Evolutionary conservation across 2,888 invertebrate genomes (phyloP).

Genomic region (Oconnorella tubifera): DNA sequence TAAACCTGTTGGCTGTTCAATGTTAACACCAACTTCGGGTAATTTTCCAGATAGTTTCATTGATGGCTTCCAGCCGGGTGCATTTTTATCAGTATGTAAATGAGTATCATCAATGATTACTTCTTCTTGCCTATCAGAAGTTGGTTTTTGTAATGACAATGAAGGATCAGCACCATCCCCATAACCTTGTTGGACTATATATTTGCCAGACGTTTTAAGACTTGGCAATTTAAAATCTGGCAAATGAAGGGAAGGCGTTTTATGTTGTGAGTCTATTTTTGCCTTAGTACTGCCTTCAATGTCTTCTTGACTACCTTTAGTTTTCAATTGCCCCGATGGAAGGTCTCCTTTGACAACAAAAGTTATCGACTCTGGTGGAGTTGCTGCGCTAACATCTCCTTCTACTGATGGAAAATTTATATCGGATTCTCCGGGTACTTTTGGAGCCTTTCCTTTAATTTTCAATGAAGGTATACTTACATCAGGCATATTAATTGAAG

Average conservation of each 20-base stretch:
- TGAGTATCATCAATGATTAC: conserved; percentile 20
- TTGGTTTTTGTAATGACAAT: too few species aligned
- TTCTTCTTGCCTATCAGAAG: conserved; percentile 10
- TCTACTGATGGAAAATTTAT: background rate
- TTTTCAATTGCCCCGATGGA: background rate
- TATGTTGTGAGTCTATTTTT: background rate
- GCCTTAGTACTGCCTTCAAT: background rate
- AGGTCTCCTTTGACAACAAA: conserved; percentile 8
- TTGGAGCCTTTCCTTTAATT: background rate
- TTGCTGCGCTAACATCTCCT: background rate
- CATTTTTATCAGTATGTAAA: conserved; percentile 11
- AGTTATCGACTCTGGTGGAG: conserved; percentile 7
- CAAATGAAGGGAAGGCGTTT: background rate
- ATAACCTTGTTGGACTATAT: background rate
- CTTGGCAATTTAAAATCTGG: background rate
- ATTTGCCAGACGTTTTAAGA: background rate
- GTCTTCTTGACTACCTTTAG: background rate
- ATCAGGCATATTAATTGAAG: background rate
- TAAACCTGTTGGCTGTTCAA: conserved; percentile 1
- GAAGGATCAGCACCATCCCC: background rate
- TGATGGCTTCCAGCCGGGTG: conserved; percentile 8
- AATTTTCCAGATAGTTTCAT: conserved; percentile 1
- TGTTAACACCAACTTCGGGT: background rate
- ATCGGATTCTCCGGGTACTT: background rate
- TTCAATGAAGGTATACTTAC: background rate